A percentile compares a stretch with the other conserved stretches of the same genome.
These are phyloP conservation scores for Neelides sp. DNA, from an alignment of 1,140 invertebrate species.

Conservation along the genomic window DNA sequence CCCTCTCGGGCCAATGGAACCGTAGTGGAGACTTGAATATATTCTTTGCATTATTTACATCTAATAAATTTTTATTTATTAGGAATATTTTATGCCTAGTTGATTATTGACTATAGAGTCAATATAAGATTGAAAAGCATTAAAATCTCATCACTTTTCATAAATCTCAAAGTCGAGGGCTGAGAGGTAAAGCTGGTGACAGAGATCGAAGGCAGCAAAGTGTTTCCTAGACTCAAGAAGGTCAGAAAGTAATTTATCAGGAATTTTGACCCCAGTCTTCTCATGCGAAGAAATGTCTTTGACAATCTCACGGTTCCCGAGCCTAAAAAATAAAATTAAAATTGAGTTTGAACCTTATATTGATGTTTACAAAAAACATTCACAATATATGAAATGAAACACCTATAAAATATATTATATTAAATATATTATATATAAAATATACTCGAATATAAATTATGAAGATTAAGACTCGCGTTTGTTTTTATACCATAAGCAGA, in stretches of 20 bases:
- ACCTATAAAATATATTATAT: no score
- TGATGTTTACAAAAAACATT: neutral
- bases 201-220: conserved; percentile 64
- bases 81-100: neutral
- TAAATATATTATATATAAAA: no score
- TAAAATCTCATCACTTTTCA: conserved; percentile 42
- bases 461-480: no score
- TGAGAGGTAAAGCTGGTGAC: conserved; percentile 64
- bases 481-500: conserved; percentile 68
- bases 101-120: neutral
- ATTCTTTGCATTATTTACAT: neutral
- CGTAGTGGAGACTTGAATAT: no score
- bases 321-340: conserved; percentile 32
- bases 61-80: conserved; percentile 9
- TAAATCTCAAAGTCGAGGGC: conserved; percentile 75
- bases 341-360: neutral
- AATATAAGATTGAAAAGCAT: neutral
- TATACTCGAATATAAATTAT: no score
- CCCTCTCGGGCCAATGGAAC: no score
- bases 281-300: conserved; percentile 58
- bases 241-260: conserved; percentile 49
- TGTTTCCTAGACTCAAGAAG: conserved; percentile 52
- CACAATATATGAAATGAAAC: no score
- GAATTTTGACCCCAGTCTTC: conserved; percentile 54
- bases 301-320: conserved; percentile 57